Percentiles rank a stretch among this genome's conserved stretches.
phyloP scores from a whole-genome alignment of 1,140 invertebrate species.

The Drosophila lacertosa region DNA sequence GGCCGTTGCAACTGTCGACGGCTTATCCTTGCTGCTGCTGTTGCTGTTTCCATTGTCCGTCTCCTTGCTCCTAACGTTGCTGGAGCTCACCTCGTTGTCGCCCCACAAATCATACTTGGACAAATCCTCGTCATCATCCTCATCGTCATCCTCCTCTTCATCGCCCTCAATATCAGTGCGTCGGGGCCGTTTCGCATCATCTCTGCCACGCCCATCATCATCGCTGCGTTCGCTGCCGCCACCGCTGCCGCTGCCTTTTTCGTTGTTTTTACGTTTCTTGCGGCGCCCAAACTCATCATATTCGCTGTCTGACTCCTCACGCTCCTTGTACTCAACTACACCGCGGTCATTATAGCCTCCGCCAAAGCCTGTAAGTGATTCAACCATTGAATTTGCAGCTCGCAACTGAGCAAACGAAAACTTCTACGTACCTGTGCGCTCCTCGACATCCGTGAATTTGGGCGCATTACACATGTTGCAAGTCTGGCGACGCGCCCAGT shows the following conservation, averaged over 20 bases:
- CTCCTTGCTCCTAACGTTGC: slow-evolving; percentile 48
- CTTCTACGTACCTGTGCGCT: slow-evolving; percentile 85
- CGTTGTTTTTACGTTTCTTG: slow-evolving; percentile 88
- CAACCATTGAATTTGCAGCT: slow-evolving; percentile 33
- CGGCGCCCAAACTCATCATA: slow-evolving; percentile 98
- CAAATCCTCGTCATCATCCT: slow-evolving; percentile 90
- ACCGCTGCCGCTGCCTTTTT: slow-evolving; percentile 29
- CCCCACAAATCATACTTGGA: slow-evolving; percentile 93
- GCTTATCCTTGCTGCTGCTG: slow-evolving; percentile 35
- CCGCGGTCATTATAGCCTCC: slow-evolving; percentile 97
- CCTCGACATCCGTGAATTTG: slow-evolving; percentile 96
- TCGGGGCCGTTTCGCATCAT: slow-evolving; percentile 78
- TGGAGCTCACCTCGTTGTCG: slow-evolving; percentile 85
- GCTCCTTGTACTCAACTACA: slow-evolving; percentile 95
- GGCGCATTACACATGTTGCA: slow-evolving; percentile 99
- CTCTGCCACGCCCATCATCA: slow-evolving; percentile 65
- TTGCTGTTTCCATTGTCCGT: slow-evolving; percentile 39
- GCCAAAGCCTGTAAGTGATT: slow-evolving; percentile 88
- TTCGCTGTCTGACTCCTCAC: slow-evolving; percentile 94
- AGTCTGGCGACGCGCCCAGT: slow-evolving; percentile 97
- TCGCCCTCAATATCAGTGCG: slow-evolving; percentile 75
- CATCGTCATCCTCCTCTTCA: slow-evolving; percentile 85
- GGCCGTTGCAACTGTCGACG: slow-evolving; percentile 1
- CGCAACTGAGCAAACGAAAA: too few relatives aligned
- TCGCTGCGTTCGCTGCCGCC: slow-evolving; percentile 22